These are phyloP conservation scores for Metellina segmentata DNA, from an alignment of 2,888 invertebrate genomes.

Conservation along the genomic window DNA sequence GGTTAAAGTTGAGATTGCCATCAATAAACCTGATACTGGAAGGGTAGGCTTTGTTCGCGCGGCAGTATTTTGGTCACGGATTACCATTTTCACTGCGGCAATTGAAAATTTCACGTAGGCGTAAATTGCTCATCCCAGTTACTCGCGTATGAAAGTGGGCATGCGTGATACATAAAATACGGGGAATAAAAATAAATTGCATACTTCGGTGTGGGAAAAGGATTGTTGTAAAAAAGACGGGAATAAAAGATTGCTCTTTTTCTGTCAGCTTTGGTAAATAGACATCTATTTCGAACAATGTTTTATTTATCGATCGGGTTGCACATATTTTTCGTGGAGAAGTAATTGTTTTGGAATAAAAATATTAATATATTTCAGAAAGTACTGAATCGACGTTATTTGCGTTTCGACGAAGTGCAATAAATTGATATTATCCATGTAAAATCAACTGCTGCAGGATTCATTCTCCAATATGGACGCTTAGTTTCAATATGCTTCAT, in stretches of 20 bases:
- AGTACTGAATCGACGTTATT: not conserved
- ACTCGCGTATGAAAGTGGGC: not conserved
- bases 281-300: not conserved
- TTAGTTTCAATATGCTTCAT: no score
- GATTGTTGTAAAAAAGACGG: not conserved
- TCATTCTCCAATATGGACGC: no score
- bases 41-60: not conserved
- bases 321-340: no score
- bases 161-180: not conserved
- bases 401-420: not conserved
- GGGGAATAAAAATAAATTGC: not conserved
- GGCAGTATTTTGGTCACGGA: not conserved
- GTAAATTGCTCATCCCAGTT: not conserved
- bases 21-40: not conserved
- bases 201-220: not conserved
- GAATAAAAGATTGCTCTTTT: not conserved
- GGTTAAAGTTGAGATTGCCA: constrained; percentile 1
- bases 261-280: not conserved
- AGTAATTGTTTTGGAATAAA: no score
- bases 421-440: no score
- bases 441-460: no score
- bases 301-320: not conserved
- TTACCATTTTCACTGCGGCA: not conserved
- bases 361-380: not conserved
- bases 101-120: not conserved